Conservation (phyloP, 2,113 vertebrate genomes). For the Mobula birostris region DNA sequence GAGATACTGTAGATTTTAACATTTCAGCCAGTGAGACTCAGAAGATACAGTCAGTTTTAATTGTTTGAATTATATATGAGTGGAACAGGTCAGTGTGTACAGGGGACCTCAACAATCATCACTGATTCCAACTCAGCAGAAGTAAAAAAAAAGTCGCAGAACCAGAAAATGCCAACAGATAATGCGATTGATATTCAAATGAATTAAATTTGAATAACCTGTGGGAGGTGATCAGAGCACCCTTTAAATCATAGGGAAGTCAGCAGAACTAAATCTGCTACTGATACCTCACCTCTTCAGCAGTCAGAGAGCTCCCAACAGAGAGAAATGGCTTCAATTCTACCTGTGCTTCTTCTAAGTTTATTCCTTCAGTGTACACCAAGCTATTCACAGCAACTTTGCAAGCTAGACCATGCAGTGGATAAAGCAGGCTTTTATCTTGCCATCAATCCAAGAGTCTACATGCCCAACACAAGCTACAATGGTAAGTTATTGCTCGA, state of each 20-base stretch:
- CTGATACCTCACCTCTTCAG: background rate
- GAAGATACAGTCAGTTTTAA: too few species aligned
- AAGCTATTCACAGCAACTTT: background rate
- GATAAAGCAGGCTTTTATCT: background rate
- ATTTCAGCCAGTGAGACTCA: too few species aligned
- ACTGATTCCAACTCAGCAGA: too few species aligned
- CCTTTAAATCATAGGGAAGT: too few species aligned
- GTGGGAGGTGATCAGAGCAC: background rate
- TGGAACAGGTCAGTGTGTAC: too few species aligned
- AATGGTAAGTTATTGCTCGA: background rate
- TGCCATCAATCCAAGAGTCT: background rate
- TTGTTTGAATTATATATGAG: too few species aligned
- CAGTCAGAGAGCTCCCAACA: background rate
- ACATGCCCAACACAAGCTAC: background rate
- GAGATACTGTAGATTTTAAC: too few species aligned
- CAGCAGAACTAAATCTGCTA: background rate
- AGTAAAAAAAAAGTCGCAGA: background rate
- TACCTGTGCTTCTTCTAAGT: background rate
- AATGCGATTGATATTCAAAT: background rate
- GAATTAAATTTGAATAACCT: background rate
- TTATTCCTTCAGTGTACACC: background rate
- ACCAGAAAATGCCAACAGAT: background rate
- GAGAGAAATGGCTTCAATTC: conserved; percentile 11
- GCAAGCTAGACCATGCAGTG: background rate
- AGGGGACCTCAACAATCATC: too few species aligned